Evolutionary conservation across 35 echinoderm and acorn worm genomes (phyloP), one percentile per base, ranked within the genome.

Genomic region (Holothuria glaberrima): DNA sequence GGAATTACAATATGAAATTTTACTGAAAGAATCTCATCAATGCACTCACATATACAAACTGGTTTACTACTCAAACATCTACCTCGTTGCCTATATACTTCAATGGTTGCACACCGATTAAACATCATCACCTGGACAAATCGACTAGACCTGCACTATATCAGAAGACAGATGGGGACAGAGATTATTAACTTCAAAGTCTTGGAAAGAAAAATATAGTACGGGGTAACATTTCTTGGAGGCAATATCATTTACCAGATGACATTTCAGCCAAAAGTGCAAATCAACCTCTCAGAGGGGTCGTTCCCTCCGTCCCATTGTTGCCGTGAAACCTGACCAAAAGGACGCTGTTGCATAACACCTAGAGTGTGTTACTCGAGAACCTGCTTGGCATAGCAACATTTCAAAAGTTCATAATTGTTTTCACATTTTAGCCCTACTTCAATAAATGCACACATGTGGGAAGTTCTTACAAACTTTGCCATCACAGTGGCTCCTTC

Each of bases 361-460:
- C 80, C 30, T 61, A 78, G 29, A 28, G n/a, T 13, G 20, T 48
- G 41, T 78, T 56, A 84, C 57, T 84, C 57, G 52, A 84, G 54
- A 78, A 28, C 74, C 74, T 48, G 50, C 74, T 48, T 50, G 38
- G 50, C 50, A n/a, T 48, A 78, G 22, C 22, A 26, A 10, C 35
- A 24, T 12, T 21, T 17, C 35, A 78, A 78, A 78, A 48, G 35
- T 78, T 48, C 74, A 78, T 48, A 78, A 78, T 78, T 78, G 50
- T 78, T 78, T 48, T 78, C 74, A 78, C 74, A 78, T 78, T 78
- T 77, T 50, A 78, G 74, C 74, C 18, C 50, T 48, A 13, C 25
- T 78, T 78, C 21, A 35, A 78, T 48, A 78, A 48, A 78, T 33
- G 38, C 46, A 41, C 74, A 78, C 74, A 78, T 84, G 80, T 84